These are phyloP conservation scores for Catharus minimus DNA, from an alignment of 2,113 vertebrate species.

Conservation along the genomic window DNA sequence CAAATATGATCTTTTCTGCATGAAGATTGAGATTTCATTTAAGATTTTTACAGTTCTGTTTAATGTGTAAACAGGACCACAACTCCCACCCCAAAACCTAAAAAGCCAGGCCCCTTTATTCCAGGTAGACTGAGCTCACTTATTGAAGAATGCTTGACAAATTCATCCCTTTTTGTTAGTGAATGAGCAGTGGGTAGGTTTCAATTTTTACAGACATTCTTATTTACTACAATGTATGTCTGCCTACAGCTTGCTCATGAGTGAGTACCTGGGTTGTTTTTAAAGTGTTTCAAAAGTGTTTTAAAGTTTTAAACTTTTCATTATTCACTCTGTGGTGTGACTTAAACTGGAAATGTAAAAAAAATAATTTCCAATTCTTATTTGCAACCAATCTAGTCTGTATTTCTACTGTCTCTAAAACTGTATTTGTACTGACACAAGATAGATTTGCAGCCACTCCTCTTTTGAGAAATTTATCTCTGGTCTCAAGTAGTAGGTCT, in stretches of 20 bases:
- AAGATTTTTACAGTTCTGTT: neutral
- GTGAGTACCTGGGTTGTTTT: neutral
- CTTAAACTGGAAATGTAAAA: neutral
- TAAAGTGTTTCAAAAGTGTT: neutral
- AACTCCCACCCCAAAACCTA: fast-evolving
- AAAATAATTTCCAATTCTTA: neutral
- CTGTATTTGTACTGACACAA: neutral
- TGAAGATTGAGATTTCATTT: neutral
- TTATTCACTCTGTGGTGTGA: neutral
- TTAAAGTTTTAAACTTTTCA: neutral
- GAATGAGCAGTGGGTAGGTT: neutral
- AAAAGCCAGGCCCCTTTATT: neutral
- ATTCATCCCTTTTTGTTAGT: neutral
- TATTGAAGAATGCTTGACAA: neutral
- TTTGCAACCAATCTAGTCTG: neutral
- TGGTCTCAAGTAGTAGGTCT: neutral
- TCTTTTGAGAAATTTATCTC: neutral
- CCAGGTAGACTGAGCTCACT: neutral
- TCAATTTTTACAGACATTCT: neutral
- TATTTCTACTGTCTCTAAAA: neutral
- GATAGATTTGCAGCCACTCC: neutral
- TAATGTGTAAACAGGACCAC: neutral
- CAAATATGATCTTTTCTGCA: neutral
- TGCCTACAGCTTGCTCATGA: neutral
- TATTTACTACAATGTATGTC: neutral